Percentiles rank a stretch among this genome's conserved stretches.
Evolutionary conservation across 2,113 vertebrate species (phyloP).

Genomic region (Miniopterus natalensis): DNA sequence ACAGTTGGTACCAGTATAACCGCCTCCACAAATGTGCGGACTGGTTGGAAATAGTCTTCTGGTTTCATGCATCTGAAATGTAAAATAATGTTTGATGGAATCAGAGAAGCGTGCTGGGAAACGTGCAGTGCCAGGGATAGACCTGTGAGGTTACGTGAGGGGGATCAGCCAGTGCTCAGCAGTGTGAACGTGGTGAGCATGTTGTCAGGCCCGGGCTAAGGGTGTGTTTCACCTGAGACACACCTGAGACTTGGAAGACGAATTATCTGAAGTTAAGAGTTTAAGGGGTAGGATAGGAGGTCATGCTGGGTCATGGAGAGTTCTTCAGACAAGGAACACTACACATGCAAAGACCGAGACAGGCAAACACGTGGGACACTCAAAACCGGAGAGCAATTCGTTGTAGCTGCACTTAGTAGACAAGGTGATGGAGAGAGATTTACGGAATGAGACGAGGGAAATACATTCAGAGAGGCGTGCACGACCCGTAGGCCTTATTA

Average conservation of each 20-base stretch:
- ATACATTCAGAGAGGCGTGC: not conserved
- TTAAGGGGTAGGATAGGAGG: not conserved
- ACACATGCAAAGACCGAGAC: not conserved
- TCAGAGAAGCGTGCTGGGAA: not conserved
- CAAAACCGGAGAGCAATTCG: not conserved
- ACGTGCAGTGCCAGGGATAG: not conserved
- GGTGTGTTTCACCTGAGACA: not conserved
- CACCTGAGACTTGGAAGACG: not conserved
- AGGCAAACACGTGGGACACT: not conserved
- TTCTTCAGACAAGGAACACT: not conserved
- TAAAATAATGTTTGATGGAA: not conserved
- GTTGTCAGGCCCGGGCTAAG: not conserved
- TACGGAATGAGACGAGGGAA: not conserved
- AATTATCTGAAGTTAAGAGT: not conserved
- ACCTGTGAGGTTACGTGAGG: not conserved
- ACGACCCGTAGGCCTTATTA: not conserved
- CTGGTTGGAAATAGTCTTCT: not conserved
- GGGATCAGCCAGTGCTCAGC: not conserved
- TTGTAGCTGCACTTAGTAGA: not conserved
- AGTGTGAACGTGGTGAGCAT: rapidly evolving
- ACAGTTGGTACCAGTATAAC: not conserved
- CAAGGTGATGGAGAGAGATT: not conserved
- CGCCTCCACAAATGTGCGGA: not conserved
- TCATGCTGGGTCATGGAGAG: not conserved
- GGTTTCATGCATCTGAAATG: not conserved